phyloP scores from a whole-genome alignment of 1,140 invertebrate genomes.

The Streblospio benedicti region DNA sequence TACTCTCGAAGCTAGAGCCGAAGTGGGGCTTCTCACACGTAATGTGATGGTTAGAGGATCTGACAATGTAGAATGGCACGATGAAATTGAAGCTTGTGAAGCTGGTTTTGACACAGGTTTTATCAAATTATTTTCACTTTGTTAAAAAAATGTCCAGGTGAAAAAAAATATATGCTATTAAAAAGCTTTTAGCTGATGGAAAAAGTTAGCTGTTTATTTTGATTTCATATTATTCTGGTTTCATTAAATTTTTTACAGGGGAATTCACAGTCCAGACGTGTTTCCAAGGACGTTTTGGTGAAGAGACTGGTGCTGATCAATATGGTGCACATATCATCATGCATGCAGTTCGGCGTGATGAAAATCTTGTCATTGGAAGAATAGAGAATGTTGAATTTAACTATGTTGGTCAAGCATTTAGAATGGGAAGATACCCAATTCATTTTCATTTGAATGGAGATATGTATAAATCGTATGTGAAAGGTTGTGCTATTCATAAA shows the following conservation, averaged over 20 bases:
- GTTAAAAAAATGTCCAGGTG: constrained; percentile 7
- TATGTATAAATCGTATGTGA: constrained; percentile 36
- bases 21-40: constrained; percentile 21
- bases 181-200: too few relatives aligned
- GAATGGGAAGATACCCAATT: constrained; percentile 43
- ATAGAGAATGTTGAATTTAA: constrained; percentile 31
- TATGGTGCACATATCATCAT: constrained; percentile 41
- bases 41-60: constrained; percentile 21
- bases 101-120: constrained; percentile 43
- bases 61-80: constrained; percentile 24
- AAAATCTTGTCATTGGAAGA: constrained; percentile 7
- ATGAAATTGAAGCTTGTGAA: constrained; percentile 34
- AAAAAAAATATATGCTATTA: too few relatives aligned
- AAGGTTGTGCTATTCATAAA: constrained; percentile 35
- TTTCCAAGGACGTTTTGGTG: constrained; percentile 36
- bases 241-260: constrained; percentile 13
- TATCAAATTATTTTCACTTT: not conserved
- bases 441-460: constrained; percentile 43
- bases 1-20: constrained; percentile 10
- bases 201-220: too few relatives aligned
- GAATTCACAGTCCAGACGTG: constrained; percentile 27
- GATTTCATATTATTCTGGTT: not conserved
- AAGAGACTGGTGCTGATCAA: constrained; percentile 36
- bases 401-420: constrained; percentile 40
- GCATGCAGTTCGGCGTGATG: constrained; percentile 18